Percentiles rank a stretch among this genome's conserved stretches.
These are phyloP conservation scores for Tricholauxania praeusta DNA, from an alignment of 2,888 invertebrate species.

Conservation along the genomic window DNA sequence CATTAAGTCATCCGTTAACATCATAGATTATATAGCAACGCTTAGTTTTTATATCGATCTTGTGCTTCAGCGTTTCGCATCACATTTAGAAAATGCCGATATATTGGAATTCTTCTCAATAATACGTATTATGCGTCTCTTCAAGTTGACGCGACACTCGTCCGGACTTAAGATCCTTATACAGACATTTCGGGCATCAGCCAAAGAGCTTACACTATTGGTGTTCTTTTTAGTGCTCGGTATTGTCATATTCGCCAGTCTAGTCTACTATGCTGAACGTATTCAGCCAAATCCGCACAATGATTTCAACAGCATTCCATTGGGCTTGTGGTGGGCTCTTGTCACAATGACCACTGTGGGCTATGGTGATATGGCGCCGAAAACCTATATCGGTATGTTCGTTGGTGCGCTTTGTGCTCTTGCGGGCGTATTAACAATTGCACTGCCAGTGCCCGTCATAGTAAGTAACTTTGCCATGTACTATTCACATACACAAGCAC, in stretches of 20 bases:
- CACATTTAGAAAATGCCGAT: constrained; percentile 93
- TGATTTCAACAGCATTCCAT: constrained; percentile 97
- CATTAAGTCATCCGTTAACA: constrained; percentile 95
- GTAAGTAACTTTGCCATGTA: constrained; percentile 99
- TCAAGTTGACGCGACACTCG: constrained; percentile 96
- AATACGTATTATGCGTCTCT: constrained; percentile 96
- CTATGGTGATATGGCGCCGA: constrained; percentile 98
- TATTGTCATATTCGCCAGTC: constrained; percentile 97
- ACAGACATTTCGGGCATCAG: constrained; percentile 96
- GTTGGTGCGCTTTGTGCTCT: constrained; percentile 98
- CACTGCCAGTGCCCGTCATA: constrained; percentile 98
- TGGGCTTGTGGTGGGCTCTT: constrained; percentile 98
- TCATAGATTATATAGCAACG: constrained; percentile 99
- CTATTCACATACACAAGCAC: constrained; percentile 95
- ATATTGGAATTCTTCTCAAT: constrained; percentile 98
- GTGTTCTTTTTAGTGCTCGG: constrained; percentile 98
- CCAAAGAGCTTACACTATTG: constrained; percentile 94
- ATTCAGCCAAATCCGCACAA: constrained; percentile 96
- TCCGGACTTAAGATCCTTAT: constrained; percentile 98
- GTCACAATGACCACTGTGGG: constrained; percentile 99
- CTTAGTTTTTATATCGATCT: constrained; percentile 98
- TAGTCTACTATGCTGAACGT: constrained; percentile 98
- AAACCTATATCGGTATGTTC: constrained; percentile 98
- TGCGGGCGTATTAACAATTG: constrained; percentile 98
- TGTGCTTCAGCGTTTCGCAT: constrained; percentile 88